Percentiles rank a stretch among this genome's conserved stretches.
These are phyloP conservation scores for Teinopalpus imperialis DNA, from an alignment of 2,888 invertebrate genomes.

Conservation along the genomic window DNA sequence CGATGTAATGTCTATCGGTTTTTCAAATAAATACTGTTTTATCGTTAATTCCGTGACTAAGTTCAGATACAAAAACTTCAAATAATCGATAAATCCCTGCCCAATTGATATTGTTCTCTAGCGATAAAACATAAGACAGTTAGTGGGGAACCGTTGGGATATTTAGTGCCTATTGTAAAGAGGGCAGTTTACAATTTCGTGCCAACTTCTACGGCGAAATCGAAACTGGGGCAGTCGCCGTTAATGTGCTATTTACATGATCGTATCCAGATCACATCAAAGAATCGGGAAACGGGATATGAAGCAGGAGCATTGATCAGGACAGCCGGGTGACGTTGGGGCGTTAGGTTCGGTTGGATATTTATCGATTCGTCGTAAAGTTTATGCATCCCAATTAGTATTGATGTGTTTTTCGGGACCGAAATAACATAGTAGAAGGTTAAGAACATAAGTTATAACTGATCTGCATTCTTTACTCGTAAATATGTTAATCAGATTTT, in stretches of 20 bases:
- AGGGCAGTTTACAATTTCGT: slow-evolving; percentile 80
- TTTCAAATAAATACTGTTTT: too few relatives aligned
- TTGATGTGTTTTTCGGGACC: slow-evolving; percentile 2
- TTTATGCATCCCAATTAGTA: slow-evolving; percentile 8
- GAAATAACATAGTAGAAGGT: slow-evolving; percentile 1
- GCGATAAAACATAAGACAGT: not conserved
- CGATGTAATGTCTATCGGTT: too few relatives aligned
- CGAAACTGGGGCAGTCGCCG: slow-evolving; percentile 75
- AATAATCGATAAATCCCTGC: too few relatives aligned
- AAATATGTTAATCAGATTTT: too few relatives aligned
- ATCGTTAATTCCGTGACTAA: too few relatives aligned
- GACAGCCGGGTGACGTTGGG: slow-evolving; percentile 40
- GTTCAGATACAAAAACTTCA: too few relatives aligned
- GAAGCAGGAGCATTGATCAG: slow-evolving; percentile 44
- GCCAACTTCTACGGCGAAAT: slow-evolving; percentile 72
- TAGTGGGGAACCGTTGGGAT: slow-evolving; percentile 34
- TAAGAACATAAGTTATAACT: too few relatives aligned
- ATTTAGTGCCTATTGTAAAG: slow-evolving; percentile 69
- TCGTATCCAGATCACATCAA: slow-evolving; percentile 77
- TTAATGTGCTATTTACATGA: slow-evolving; percentile 68
- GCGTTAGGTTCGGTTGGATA: slow-evolving; percentile 14
- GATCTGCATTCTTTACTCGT: too few relatives aligned
- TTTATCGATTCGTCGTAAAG: slow-evolving; percentile 18
- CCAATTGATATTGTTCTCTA: not conserved
- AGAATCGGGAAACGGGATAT: slow-evolving; percentile 50